Base-by-base conservation (phyloP, 2,888 invertebrate genomes). In the Crematogaster levior region DNA sequence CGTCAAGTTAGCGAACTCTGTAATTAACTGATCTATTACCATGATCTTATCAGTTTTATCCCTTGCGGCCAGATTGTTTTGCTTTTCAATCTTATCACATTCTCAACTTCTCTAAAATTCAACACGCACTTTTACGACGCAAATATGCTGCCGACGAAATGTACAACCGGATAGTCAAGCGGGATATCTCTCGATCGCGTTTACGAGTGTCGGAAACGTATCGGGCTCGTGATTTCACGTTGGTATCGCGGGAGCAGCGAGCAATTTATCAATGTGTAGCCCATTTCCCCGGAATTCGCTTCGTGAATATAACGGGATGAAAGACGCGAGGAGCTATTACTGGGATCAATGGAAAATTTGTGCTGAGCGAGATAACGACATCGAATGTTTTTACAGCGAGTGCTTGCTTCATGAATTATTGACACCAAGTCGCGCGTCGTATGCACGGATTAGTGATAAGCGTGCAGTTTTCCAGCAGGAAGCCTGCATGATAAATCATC, bases 11-110 rank as follows among this genome's bases (percentile, higher is more conserved):
- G 80, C 53, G 15, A 66, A 73, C 79, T 80, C 48, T 21, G 15
- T 84, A 74, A 84, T 84, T 84, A 84, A 84, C 51, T 65, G 21
- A 80, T 73, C 46, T 72, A 80, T 84, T 60, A 84, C n/a, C n/a
- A n/a, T n/a, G n/a, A n/a, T 73, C 46, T 72, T 51, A 73, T 15
- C 56, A 80, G n/a, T 60, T 63, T 34, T 48, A 43, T 43, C 18
- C 21, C 18, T 43, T 24, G 48, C 46, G 37, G 24, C 18, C 24
- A 9, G 60, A 40, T 61, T 61, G 61, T 81, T 75, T 77, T 43
- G 61, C 21, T 48, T 12, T 51, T 51, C 37, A 24, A 15, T 56
- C 43, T 74, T 30, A 4, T 18, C 43, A 24, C 0, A 30, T 24
- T 21, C 34, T 51, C 37, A 12, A 15, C 37, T 24, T 27, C 27